Conservation (phyloP, 1,140 invertebrate species). For the Drosophila teissieri region DNA sequence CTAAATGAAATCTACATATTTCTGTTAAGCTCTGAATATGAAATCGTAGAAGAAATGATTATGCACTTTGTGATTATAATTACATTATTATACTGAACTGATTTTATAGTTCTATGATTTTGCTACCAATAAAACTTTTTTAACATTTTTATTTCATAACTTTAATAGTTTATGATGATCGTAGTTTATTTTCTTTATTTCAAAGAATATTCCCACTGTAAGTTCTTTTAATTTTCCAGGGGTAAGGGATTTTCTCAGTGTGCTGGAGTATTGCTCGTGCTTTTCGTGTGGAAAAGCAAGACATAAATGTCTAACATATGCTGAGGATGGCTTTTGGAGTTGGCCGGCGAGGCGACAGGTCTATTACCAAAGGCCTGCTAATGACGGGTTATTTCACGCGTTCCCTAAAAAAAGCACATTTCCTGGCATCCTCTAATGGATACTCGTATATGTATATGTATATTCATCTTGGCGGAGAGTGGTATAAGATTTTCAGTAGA, state of each 20-base stretch:
- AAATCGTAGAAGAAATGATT: not conserved
- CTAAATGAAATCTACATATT: no score
- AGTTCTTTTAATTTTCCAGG: no score
- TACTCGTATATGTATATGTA: not conserved
- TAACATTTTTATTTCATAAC: no score
- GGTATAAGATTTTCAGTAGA: not conserved
- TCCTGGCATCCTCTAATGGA: not conserved
- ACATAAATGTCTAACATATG: constrained; percentile 79
- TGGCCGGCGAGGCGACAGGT: constrained; percentile 44
- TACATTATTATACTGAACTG: no score
- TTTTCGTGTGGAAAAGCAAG: constrained; percentile 67
- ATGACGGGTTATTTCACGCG: constrained; percentile 44
- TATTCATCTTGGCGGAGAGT: not conserved
- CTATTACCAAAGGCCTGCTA: constrained; percentile 44
- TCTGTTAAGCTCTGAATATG: no score
- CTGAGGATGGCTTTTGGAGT: constrained; percentile 20
- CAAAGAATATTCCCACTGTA: no score
- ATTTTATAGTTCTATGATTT: no score
- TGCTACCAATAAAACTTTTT: no score
- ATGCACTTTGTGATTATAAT: no score
- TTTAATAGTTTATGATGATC: no score
- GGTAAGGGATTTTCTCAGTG: constrained; percentile 7
- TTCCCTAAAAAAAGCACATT: not conserved
- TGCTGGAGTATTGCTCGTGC: constrained; percentile 6
- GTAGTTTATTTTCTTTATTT: no score